Base-by-base conservation (phyloP, 2,113 vertebrate genomes). In the Dascyllus trimaculatus region DNA sequence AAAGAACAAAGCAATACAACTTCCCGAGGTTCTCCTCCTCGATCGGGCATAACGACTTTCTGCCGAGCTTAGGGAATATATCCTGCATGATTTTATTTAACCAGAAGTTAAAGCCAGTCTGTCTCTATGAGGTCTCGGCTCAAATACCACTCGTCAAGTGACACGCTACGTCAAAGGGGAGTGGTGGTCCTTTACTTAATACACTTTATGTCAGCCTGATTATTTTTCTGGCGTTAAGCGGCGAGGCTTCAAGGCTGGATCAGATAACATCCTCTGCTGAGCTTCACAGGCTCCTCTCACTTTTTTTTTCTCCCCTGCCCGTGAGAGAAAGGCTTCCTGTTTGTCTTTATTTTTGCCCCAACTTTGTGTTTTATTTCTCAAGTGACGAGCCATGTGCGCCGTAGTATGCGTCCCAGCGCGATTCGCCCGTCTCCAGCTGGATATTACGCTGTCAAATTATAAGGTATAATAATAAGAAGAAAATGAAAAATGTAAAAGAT, bases 171-270 rank as follows among this genome's bases (percentile, higher is more conserved):
- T 90, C 91, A 89, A 92, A 91, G 71, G 35, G 85, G 85, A 82
- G 75, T 82, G 80, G 80, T 73, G 22, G 75, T 59, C 68, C 52
- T 84, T 81, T 60, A 85, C 88, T 88, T 89, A 85, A 81, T 88
- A 88, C 88, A 88, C 88, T 92, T 92, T 90, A 82, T 80, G 73
- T 66, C 13, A 65, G 81, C 83, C 83, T 90, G 85, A 91, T 92
- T 92, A 85, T 94, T 89, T 85, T 85, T 88, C 71, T 85, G 81
- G 79, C 11, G 49, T 80, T 83, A 75, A 85, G 92, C 76, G 32
- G 81, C 64, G 48, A 49, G 71, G 85, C 90, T 92, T 91, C 86
- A 76, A 88, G 85, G 79, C 65, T 18, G 83, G 84, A 91, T 91
- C 84, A 80, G 81, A 89, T 91, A 90, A 90, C 87, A 76, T 76